Conservation (phyloP, 2,797 vertebrate genomes). For the Silurus lanzhouensis region DNA sequence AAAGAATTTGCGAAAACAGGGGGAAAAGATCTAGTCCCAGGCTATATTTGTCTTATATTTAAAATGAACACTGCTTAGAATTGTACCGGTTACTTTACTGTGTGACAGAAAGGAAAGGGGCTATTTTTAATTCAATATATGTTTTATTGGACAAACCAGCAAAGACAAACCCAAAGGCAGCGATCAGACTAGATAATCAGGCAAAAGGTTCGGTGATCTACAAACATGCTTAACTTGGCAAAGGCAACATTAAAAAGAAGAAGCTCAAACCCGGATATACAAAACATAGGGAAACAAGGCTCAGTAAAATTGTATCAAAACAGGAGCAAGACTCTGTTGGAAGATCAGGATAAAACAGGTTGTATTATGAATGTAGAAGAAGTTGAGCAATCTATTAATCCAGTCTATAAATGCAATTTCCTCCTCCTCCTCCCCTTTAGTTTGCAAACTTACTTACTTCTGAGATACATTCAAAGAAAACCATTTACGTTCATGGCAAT, state of each 20-base stretch:
- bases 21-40: no score
- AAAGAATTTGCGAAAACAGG: no score
- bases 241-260: not conserved
- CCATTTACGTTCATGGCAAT: no score
- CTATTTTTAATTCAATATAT: not conserved
- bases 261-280: not conserved
- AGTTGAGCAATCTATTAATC: not conserved
- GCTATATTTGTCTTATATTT: no score
- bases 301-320: no score
- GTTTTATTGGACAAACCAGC: not conserved
- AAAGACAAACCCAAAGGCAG: not conserved
- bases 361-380: not conserved
- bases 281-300: constrained; percentile 21
- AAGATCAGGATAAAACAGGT: not conserved
- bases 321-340: not conserved
- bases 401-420: not conserved
- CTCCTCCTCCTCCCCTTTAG: not conserved
- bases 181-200: not conserved
- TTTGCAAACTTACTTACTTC: not conserved
- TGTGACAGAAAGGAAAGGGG: not conserved
- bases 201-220: not conserved
- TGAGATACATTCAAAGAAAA: not conserved
- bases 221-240: not conserved
- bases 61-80: no score
- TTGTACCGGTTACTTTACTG: not conserved